phyloP scores from a whole-genome alignment of 2,113 vertebrate species.

The Bambusicola thoracicus region DNA sequence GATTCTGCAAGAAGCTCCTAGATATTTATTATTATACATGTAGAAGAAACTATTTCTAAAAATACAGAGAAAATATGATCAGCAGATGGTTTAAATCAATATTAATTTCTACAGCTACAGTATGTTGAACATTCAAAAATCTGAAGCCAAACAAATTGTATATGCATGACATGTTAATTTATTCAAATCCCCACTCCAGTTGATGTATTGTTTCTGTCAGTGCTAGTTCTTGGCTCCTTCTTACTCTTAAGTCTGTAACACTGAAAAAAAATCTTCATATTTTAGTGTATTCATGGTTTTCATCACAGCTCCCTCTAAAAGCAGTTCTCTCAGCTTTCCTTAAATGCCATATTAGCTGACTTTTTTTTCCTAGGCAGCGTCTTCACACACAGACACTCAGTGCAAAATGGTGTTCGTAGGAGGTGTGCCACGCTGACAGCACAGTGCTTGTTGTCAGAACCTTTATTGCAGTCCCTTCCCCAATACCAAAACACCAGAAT shows the following conservation, averaged over 20 bases:
- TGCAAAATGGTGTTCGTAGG: neutral
- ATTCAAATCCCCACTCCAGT: constrained; percentile 22
- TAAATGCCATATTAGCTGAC: neutral
- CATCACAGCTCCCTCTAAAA: constrained; percentile 10
- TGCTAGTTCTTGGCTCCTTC: constrained; percentile 28
- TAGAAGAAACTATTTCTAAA: constrained; percentile 5
- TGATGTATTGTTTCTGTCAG: constrained; percentile 51
- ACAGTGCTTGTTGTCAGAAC: neutral
- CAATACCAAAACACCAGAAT: accelerated
- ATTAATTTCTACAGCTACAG: constrained; percentile 54
- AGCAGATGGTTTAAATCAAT: constrained; percentile 70
- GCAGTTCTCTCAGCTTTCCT: constrained; percentile 7
- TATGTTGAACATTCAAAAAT: constrained; percentile 26
- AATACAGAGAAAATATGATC: constrained; percentile 28
- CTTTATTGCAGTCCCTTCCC: neutral
- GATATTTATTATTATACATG: constrained; percentile 16
- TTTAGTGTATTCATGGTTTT: constrained; percentile 5
- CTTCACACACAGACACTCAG: neutral
- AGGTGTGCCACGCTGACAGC: neutral
- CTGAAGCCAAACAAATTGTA: neutral
- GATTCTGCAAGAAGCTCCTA: neutral
- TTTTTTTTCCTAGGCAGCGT: neutral
- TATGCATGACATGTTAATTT: constrained; percentile 36
- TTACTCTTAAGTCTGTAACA: constrained; percentile 12
- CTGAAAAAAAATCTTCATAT: constrained; percentile 21